Evolutionary conservation across 2,113 vertebrate genomes (phyloP).

Genomic region (Ondatra zibethicus): DNA sequence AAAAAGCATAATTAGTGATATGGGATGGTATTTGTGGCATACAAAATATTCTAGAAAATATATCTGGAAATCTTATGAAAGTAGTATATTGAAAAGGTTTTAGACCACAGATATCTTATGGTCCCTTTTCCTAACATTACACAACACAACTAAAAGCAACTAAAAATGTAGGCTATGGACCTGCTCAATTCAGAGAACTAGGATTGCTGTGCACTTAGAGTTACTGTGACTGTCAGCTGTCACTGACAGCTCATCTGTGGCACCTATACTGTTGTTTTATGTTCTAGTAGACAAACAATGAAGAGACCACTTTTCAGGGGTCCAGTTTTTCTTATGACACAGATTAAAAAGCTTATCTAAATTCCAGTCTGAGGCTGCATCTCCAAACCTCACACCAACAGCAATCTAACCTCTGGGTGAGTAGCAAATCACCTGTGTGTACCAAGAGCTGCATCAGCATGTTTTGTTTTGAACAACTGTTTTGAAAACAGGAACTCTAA

Average conservation of each 20-base stretch:
- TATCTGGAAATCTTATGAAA: background rate
- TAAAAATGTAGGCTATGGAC: background rate
- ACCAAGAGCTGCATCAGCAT: background rate
- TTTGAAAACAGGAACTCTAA: slow-evolving; percentile 13
- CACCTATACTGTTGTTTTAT: background rate
- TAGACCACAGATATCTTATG: background rate
- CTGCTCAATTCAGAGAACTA: slow-evolving; percentile 1
- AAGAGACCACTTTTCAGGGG: background rate
- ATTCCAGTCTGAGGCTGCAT: background rate
- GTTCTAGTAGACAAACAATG: background rate
- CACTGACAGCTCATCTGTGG: background rate
- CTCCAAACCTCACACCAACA: background rate
- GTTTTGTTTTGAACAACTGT: background rate
- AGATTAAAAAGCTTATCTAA: background rate
- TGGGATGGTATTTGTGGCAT: background rate
- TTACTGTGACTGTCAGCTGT: background rate
- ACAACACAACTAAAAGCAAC: slow-evolving; percentile 1
- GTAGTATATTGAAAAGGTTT: background rate
- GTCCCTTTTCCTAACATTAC: background rate
- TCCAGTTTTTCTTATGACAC: slow-evolving; percentile 19
- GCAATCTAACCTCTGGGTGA: background rate
- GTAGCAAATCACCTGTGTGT: background rate
- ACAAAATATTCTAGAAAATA: slow-evolving; percentile 20
- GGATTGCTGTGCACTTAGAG: background rate
- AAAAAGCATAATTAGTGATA: background rate